A percentile compares a stretch with the other conserved stretches of the same genome.
phyloP scores from a whole-genome alignment of 1,140 invertebrate species.

The Drosophila orena region DNA sequence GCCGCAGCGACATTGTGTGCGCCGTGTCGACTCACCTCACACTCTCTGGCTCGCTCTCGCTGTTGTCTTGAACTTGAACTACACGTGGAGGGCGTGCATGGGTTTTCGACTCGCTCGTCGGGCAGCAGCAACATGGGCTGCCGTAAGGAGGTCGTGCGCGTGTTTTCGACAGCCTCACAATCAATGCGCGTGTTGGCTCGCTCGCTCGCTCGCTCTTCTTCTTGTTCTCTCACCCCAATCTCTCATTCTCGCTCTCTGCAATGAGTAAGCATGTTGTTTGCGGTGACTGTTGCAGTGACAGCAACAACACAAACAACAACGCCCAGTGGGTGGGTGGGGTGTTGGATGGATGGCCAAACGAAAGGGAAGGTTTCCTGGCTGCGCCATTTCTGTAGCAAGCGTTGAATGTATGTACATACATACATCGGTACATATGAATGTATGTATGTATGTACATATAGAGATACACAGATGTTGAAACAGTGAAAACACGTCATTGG shows the following conservation, averaged over 20 bases:
- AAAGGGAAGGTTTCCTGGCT: constrained; percentile 65
- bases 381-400: constrained; percentile 23
- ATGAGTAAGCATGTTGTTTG: constrained; percentile 63
- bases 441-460: background rate
- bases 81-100: constrained; percentile 83
- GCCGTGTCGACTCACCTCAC: constrained; percentile 12
- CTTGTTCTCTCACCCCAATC: constrained; percentile 2
- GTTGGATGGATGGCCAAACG: constrained; percentile 41
- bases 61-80: constrained; percentile 84
- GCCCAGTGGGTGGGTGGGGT: constrained; percentile 28
- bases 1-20: background rate
- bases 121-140: constrained; percentile 10
- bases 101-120: constrained; percentile 57
- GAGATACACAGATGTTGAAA: constrained; percentile 9
- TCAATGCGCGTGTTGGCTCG: constrained; percentile 53
- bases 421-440: background rate
- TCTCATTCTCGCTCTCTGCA: constrained; percentile 40
- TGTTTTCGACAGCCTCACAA: constrained; percentile 63
- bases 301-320: constrained; percentile 10
- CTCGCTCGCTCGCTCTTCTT: constrained; percentile 4
- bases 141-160: constrained; percentile 66
- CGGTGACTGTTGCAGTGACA: constrained; percentile 45
- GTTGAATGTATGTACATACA: background rate
- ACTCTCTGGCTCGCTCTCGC: constrained; percentile 49
- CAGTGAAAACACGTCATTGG: constrained; percentile 51